Conservation (phyloP, 2,888 invertebrate species). For the Scaptomyza parva region DNA sequence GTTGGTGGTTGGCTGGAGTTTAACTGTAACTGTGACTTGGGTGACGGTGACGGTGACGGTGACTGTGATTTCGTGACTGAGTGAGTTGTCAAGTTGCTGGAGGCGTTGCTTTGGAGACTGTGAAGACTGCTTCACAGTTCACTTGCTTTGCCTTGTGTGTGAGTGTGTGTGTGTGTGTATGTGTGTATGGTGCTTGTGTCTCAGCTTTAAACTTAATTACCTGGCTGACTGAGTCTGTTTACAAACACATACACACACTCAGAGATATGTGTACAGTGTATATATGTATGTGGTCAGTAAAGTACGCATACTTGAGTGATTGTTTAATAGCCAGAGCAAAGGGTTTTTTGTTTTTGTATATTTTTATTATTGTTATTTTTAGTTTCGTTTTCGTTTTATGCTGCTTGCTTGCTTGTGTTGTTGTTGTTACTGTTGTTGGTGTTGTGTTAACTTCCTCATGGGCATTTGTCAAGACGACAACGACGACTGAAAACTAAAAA, state of each 20-base stretch:
- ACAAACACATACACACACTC: slow-evolving; percentile 5
- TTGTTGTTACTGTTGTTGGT: too few species aligned
- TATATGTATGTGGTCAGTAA: slow-evolving; percentile 24
- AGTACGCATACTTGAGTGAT: slow-evolving; percentile 51
- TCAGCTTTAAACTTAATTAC: slow-evolving; percentile 72
- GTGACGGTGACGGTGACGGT: slow-evolving; percentile 7
- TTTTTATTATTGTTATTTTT: slow-evolving; percentile 27
- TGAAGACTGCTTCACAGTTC: slow-evolving; percentile 48
- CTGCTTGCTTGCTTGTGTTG: too few species aligned
- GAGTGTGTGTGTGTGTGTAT: too few species aligned
- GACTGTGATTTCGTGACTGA: not conserved
- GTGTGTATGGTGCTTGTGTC: too few species aligned
- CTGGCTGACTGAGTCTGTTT: slow-evolving; percentile 30
- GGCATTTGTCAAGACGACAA: slow-evolving; percentile 24
- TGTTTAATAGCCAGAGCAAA: slow-evolving; percentile 52
- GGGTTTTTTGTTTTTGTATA: slow-evolving; percentile 30
- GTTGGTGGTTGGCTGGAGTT: too few species aligned
- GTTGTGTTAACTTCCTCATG: slow-evolving; percentile 62
- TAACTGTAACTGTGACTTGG: slow-evolving; percentile 12
- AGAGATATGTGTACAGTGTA: not conserved
- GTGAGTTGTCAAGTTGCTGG: slow-evolving; percentile 30
- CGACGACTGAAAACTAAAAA: not conserved
- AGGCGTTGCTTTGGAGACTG: slow-evolving; percentile 17
- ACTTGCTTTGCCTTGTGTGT: slow-evolving; percentile 39
- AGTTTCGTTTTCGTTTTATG: slow-evolving; percentile 31